Evolutionary conservation across 2,888 invertebrate genomes (phyloP).

Genomic region (Heliconius cydno): DNA sequence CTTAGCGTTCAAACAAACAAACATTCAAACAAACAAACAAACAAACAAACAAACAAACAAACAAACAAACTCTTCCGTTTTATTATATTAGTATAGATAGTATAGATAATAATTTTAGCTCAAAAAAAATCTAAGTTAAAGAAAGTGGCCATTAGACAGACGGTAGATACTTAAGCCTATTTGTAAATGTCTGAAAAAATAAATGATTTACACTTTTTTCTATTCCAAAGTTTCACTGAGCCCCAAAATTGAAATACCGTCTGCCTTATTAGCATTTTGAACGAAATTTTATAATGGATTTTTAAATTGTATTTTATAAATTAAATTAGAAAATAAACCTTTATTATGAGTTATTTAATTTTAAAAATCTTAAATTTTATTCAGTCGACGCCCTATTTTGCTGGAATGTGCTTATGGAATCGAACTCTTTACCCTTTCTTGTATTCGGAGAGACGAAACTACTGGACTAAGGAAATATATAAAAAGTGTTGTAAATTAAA

Average conservation of each 20-base stretch:
- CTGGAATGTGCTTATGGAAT: too few relatives aligned
- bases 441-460: too few relatives aligned
- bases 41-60: too few relatives aligned
- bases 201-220: background rate
- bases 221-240: background rate
- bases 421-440: too few relatives aligned
- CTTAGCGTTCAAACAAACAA: too few relatives aligned
- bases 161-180: background rate
- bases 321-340: background rate
- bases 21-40: too few relatives aligned
- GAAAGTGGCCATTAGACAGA: background rate
- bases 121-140: background rate
- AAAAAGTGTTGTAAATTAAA: too few relatives aligned
- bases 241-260: conserved; percentile 2
- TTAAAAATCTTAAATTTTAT: background rate
- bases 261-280: conserved; percentile 7
- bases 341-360: background rate
- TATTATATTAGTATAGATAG: too few relatives aligned
- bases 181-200: background rate
- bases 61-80: too few relatives aligned
- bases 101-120: too few relatives aligned
- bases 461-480: too few relatives aligned
- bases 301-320: background rate
- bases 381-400: background rate
- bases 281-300: background rate